These are phyloP conservation scores for Setophaga petechia DNA, from an alignment of 2,113 vertebrate species.

Conservation along the genomic window DNA sequence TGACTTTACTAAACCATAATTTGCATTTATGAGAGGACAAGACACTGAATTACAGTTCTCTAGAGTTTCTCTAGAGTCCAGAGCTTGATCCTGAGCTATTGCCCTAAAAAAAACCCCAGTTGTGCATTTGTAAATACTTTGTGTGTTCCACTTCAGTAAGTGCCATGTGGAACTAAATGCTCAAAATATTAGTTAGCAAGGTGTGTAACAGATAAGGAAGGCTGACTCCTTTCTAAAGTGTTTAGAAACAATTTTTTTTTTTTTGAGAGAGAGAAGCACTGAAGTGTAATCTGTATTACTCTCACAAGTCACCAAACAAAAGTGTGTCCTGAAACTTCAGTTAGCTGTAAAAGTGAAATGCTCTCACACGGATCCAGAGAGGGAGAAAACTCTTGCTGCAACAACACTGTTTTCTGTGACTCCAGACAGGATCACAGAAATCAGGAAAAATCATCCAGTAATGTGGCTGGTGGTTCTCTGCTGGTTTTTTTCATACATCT, in stretches of 20 bases:
- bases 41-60: not conserved
- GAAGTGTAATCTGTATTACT: slow-evolving; percentile 9
- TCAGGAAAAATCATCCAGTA: not conserved
- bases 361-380: not conserved
- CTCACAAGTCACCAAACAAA: not conserved
- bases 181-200: not conserved
- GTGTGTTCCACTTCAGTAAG: not conserved
- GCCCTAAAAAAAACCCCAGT: not conserved
- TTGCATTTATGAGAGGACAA: not conserved
- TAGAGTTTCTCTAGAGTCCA: not conserved
- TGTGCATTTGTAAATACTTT: not conserved
- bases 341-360: not conserved
- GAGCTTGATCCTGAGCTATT: not conserved
- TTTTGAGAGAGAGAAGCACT: not conserved
- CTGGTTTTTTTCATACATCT: not conserved
- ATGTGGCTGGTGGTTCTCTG: not conserved
- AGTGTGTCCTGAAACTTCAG: not conserved
- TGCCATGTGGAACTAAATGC: not conserved
- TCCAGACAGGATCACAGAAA: not conserved
- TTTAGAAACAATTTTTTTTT: not conserved
- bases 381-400: not conserved
- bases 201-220: not conserved
- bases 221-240: not conserved
- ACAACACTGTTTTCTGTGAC: not conserved
- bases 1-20: not conserved